phyloP scores from a whole-genome alignment of 1,140 invertebrate genomes.

The Dendroctonus valens region DNA sequence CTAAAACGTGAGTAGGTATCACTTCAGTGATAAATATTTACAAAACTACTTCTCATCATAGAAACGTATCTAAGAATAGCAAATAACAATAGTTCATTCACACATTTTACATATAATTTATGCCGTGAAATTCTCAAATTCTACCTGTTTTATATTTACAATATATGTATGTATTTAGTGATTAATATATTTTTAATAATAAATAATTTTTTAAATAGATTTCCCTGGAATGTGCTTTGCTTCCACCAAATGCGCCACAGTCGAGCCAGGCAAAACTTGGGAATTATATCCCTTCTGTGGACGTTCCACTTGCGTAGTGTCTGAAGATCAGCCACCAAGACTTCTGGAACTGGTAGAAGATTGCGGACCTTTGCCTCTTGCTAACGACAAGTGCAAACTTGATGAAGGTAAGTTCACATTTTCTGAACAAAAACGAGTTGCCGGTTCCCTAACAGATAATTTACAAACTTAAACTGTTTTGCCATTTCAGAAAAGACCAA shows the following conservation, averaged over 20 bases:
- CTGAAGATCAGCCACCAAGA: slow-evolving; percentile 67
- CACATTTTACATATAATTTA: too few species aligned
- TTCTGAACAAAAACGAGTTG: not conserved
- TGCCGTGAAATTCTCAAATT: too few species aligned
- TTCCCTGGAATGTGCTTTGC: slow-evolving; percentile 88
- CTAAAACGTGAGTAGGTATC: too few species aligned
- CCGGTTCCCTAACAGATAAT: not conserved
- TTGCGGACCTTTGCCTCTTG: slow-evolving; percentile 79
- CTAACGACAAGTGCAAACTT: slow-evolving; percentile 85
- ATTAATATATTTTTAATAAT: not conserved
- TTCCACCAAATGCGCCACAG: slow-evolving; percentile 81
- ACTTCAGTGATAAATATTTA: too few species aligned
- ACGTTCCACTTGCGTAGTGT: slow-evolving; percentile 77
- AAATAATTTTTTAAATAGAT: slow-evolving; percentile 57
- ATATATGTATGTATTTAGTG: not conserved
- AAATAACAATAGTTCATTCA: too few species aligned
- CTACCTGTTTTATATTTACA: too few species aligned
- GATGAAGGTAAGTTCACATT: slow-evolving; percentile 55
- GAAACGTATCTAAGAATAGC: too few species aligned
- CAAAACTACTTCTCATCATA: too few species aligned
- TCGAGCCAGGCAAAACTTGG: slow-evolving; percentile 80
- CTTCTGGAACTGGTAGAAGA: slow-evolving; percentile 83
- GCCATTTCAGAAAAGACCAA: slow-evolving; percentile 72
- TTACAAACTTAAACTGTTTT: slow-evolving; percentile 8
- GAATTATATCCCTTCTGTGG: slow-evolving; percentile 84